phyloP scores from a whole-genome alignment of 2,113 vertebrate genomes.

The Potamarius usumacintae region DNA sequence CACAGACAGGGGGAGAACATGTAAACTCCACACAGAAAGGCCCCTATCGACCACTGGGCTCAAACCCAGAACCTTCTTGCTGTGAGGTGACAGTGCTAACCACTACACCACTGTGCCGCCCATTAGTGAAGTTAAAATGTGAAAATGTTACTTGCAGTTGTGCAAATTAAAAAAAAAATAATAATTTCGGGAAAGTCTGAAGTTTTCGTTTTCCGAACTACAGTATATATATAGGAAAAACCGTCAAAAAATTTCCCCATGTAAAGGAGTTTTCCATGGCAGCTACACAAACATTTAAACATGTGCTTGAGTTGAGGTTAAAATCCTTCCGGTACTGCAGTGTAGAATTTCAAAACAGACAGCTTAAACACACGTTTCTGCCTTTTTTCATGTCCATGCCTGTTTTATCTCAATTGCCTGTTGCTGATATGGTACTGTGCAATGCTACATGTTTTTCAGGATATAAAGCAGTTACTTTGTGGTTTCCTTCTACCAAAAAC shows the following conservation, averaged over 20 bases:
- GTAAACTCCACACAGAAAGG: too few relatives aligned
- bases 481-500: slow-evolving; percentile 3
- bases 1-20: too few relatives aligned
- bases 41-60: too few relatives aligned
- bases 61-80: too few relatives aligned
- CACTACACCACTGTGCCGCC: too few relatives aligned
- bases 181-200: background rate
- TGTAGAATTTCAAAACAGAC: background rate
- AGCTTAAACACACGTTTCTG: background rate
- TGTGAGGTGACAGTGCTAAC: too few relatives aligned
- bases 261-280: background rate
- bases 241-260: background rate
- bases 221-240: background rate
- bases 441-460: slow-evolving; percentile 17
- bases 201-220: background rate
- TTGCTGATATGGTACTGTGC: background rate
- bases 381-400: background rate
- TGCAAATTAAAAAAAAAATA: background rate
- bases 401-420: slow-evolving; percentile 19
- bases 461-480: slow-evolving; percentile 24
- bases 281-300: slow-evolving; percentile 15
- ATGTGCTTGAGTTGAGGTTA: slow-evolving; percentile 4
- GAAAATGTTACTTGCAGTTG: background rate
- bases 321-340: background rate
- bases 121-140: background rate